Evolutionary conservation across 2,888 invertebrate genomes (phyloP), one percentile per base, ranked within the genome.

Genomic region (Tachina fera): DNA sequence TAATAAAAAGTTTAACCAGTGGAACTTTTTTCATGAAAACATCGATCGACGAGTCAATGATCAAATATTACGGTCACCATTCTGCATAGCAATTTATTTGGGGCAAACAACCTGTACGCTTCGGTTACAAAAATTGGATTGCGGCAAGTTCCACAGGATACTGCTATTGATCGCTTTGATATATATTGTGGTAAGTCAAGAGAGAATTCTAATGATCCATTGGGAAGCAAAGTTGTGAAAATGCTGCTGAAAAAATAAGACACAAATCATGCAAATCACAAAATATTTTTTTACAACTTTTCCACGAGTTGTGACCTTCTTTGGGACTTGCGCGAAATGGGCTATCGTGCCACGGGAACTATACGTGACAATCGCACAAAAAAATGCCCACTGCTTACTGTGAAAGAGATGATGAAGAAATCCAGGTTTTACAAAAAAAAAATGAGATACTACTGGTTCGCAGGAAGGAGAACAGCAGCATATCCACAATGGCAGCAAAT

Each of bases 331-430:
- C 31, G 10, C 31, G n/a, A 11, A 0, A 47, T 65, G 11, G 45
- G 63, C 14, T 63, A 45, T n/a, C 63, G 63, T 49, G 51, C 67
- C 4, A 68, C 31, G 9, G 68, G 53, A 51, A 53, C 39, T 39
- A 11, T 39, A 9, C 10, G n/a, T 10, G 16, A 68, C 39, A 68
- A 51, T 16, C 9, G 67, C 2, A 39, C 13, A 10, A 51, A 16
- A 31, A 39, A 68, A 39, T 39, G 1, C 22, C 22, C 22, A 22
- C 22, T 22, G 22, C 1, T 3, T 22, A 22, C 22, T 22, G 22
- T 22, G n/a, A 31, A 67, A 13, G 53, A 45, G 1, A 63, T 63
- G 22, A 65, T 47, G 45, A 47, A 65, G 45, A 5, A 47, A 65
- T 45, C 22, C 22, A 22, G 22, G 22, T 22, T 22, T 22, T 1